Base-by-base conservation (phyloP, 2,888 invertebrate genomes). In the Timema podura region DNA sequence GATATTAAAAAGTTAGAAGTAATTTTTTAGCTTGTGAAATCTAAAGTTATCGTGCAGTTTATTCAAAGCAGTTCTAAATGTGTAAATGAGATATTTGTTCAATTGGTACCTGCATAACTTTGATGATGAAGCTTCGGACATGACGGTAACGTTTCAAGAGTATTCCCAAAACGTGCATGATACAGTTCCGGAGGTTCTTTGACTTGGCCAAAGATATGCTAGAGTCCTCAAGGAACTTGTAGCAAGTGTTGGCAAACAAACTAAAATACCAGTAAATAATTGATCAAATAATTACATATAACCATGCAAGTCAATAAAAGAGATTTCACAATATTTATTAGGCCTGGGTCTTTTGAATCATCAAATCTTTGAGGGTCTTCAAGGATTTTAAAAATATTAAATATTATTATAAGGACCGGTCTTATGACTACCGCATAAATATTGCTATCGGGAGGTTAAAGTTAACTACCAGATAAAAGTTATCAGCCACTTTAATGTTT, bases 111-210 rank as follows among this genome's bases (percentile, higher is more conserved):
- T 80, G 86, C 76, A 80, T 87, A 70, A 92, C 84, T 77, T 90
- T 89, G 7, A 91, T 87, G 1, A 91, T 86, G 79, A 92, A 93
- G 48, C 89, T 87, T 61, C 90, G 86, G 0, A 91, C 91, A 81
- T 96, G 93, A 78, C 92, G 93, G 79, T 93, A 94, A 67, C 87
- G 88, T 79, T 92, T 93, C 30, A 95, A 88, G 64, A 95, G 85
- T 5, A 88, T 85, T 13, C 93, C 95, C 71, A 96, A 83, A 54
- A 95, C 87, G 84, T 93, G 89, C 78, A 90, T 89, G 6, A 95
- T 85, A 13, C 89, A 89, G 74, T 90, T 89, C 15, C 88, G 84
- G 0, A 86, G 83, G 65, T 86, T 82, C 74, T 90, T 91, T 74
- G 88, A 82, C 57, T 87, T 80, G 82, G 77, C 80, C 65, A 74